Percentiles rank a stretch among this genome's conserved stretches.
These are phyloP conservation scores for Ypsolopha scabrella DNA, from an alignment of 2,888 invertebrate species.

Conservation along the genomic window DNA sequence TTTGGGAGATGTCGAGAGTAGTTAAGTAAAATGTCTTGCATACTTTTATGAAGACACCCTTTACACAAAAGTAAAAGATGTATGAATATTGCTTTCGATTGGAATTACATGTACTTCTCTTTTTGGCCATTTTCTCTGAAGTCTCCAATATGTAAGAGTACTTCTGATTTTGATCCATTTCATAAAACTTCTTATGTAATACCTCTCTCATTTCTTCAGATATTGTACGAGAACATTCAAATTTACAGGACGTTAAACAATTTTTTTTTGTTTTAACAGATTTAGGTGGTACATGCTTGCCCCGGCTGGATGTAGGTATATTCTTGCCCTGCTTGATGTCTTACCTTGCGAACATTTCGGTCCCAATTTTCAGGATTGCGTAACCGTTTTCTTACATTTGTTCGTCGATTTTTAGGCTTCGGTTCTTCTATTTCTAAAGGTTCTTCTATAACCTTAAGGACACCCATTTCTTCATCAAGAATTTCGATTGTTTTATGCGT, in stretches of 20 bases:
- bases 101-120: constrained; percentile 2
- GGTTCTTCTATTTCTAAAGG: not conserved
- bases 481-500: too few species aligned
- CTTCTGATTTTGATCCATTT: constrained; percentile 1
- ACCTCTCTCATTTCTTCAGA: not conserved
- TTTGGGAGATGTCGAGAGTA: constrained; percentile 8
- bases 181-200: not conserved
- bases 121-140: not conserved
- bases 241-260: constrained; percentile 4
- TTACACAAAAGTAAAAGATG: constrained; percentile 7
- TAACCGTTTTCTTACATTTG: constrained; percentile 3
- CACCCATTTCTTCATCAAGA: not conserved
- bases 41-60: constrained; percentile 5
- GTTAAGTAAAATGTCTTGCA: constrained; percentile 8
- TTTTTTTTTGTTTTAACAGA: constrained; percentile 4
- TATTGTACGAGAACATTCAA: constrained; percentile 2
- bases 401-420: not conserved
- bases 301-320: constrained; percentile 3
- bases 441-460: not conserved
- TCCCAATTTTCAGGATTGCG: constrained; percentile 3
- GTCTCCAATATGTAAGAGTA: constrained; percentile 1
- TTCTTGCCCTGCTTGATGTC: constrained; percentile 1
- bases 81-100: constrained; percentile 7
- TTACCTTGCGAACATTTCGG: not conserved
- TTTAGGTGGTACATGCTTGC: constrained; percentile 2